A percentile compares a stretch with the other conserved stretches of the same genome.
Conservation (phyloP, 2,113 vertebrate genomes). For the Hippocampus zosterae region DNA sequence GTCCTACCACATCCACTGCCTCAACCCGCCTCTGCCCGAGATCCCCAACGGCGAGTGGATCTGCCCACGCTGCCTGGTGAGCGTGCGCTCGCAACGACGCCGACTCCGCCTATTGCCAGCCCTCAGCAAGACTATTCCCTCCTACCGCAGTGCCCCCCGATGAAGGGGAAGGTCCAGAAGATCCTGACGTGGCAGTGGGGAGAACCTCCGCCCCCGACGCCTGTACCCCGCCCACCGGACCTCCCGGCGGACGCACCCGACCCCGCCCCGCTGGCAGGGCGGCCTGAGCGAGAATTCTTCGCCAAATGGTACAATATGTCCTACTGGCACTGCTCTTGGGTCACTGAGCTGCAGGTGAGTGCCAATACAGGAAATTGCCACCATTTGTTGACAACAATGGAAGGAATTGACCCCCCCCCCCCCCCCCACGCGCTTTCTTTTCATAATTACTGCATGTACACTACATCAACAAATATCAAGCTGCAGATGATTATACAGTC, state of each 20-base stretch:
- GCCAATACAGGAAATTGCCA: too few species aligned
- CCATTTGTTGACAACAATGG: too few species aligned
- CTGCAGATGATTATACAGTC: too few species aligned
- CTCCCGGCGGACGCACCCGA: slow-evolving; percentile 80
- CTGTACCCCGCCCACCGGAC: slow-evolving; percentile 84
- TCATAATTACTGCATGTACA: too few species aligned
- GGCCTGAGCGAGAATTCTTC: slow-evolving; percentile 93
- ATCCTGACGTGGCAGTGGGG: slow-evolving; percentile 98
- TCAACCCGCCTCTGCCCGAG: slow-evolving; percentile 93
- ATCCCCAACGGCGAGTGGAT: slow-evolving; percentile 98
- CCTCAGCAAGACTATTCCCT: neutral
- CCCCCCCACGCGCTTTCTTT: too few species aligned
- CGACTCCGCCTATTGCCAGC: neutral
- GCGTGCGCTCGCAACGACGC: slow-evolving; percentile 17
- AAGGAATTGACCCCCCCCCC: too few species aligned
- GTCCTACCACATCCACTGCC: slow-evolving; percentile 96
- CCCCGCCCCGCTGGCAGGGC: slow-evolving; percentile 85
- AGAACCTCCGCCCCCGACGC: slow-evolving; percentile 84
- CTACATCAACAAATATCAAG: too few species aligned
- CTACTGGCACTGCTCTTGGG: slow-evolving; percentile 98
- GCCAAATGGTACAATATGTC: slow-evolving; percentile 97
- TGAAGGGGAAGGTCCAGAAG: slow-evolving; percentile 97
- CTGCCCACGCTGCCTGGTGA: slow-evolving; percentile 94
- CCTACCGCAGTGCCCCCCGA: slow-evolving; percentile 78
- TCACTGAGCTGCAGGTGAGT: slow-evolving; percentile 89